A percentile compares a stretch with the other conserved stretches of the same genome.
Conservation (phyloP, 2,888 invertebrate genomes). For the Iphiclides podalirius region DNA sequence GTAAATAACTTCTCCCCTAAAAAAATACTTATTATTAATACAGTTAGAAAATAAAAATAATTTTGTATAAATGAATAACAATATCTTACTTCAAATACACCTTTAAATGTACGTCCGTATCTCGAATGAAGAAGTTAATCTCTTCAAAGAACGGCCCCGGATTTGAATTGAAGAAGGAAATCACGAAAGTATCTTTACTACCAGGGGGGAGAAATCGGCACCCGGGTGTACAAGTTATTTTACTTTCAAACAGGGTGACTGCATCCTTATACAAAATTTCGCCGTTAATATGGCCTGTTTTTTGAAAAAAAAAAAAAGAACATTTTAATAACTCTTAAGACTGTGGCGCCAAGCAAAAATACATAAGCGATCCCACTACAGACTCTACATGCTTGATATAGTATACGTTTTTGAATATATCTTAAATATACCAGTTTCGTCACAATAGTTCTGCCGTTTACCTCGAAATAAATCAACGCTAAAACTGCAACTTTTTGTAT, state of each 20-base stretch:
- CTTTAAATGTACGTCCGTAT: constrained; percentile 76
- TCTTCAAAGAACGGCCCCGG: constrained; percentile 83
- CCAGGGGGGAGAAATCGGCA: constrained; percentile 68
- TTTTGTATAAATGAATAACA: neutral
- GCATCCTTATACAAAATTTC: constrained; percentile 69
- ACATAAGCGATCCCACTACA: too few relatives aligned
- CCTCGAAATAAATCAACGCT: too few relatives aligned
- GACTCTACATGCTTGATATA: too few relatives aligned
- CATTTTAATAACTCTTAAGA: constrained; percentile 12
- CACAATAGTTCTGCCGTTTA: too few relatives aligned
- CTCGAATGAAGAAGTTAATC: constrained; percentile 79
- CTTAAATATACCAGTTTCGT: too few relatives aligned
- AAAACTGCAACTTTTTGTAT: too few relatives aligned
- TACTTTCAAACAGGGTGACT: constrained; percentile 78
- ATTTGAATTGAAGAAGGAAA: constrained; percentile 78
- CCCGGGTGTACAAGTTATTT: constrained; percentile 72
- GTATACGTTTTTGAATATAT: too few relatives aligned
- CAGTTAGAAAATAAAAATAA: constrained; percentile 3
- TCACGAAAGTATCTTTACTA: constrained; percentile 71
- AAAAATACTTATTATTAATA: constrained; percentile 32
- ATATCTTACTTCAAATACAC: constrained; percentile 78
- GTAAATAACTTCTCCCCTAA: constrained; percentile 81
- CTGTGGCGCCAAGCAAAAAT: too few relatives aligned
- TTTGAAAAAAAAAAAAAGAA: constrained; percentile 31
- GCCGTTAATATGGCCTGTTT: constrained; percentile 80